These are phyloP conservation scores for Drosophila ficusphila DNA, from an alignment of 1,140 invertebrate genomes.

Conservation along the genomic window DNA sequence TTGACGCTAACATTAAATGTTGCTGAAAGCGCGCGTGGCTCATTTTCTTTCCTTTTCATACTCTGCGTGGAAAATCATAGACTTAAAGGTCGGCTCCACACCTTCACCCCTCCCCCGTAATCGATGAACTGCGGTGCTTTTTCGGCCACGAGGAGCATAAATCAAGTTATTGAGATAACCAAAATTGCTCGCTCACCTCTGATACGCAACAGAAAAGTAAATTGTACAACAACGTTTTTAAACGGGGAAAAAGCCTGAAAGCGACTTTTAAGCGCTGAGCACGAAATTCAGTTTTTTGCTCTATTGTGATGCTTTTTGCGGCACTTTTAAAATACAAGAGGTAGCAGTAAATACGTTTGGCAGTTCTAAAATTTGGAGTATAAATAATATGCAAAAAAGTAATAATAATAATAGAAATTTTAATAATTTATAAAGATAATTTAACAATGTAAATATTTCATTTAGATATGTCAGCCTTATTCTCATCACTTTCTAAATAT, in stretches of 20 bases:
- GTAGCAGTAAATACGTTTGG: background rate
- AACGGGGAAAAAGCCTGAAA: constrained; percentile 10
- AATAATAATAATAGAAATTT: no score
- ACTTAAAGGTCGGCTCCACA: constrained; percentile 24
- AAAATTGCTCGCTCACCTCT: constrained; percentile 50
- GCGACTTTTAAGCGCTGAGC: constrained; percentile 42
- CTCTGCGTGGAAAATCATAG: constrained; percentile 53
- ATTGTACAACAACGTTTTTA: constrained; percentile 9
- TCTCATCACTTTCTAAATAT: no score
- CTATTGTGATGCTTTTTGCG: constrained; percentile 2
- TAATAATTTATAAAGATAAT: no score
- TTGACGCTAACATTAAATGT: constrained; percentile 69
- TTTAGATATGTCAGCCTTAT: no score
- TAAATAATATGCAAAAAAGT: background rate
- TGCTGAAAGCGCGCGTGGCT: constrained; percentile 67
- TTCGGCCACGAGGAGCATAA: constrained; percentile 45
- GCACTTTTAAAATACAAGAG: background rate
- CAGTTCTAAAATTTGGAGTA: background rate
- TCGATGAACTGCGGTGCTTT: constrained; percentile 43
- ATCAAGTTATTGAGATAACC: constrained; percentile 72
- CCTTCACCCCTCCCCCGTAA: constrained; percentile 6
- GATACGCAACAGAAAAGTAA: constrained; percentile 27
- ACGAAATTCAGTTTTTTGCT: constrained; percentile 10
- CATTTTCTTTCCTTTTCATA: constrained; percentile 33
- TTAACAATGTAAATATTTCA: no score